Conservation (phyloP, 2,797 vertebrate genomes). For the Kryptolebias ocellatus region DNA sequence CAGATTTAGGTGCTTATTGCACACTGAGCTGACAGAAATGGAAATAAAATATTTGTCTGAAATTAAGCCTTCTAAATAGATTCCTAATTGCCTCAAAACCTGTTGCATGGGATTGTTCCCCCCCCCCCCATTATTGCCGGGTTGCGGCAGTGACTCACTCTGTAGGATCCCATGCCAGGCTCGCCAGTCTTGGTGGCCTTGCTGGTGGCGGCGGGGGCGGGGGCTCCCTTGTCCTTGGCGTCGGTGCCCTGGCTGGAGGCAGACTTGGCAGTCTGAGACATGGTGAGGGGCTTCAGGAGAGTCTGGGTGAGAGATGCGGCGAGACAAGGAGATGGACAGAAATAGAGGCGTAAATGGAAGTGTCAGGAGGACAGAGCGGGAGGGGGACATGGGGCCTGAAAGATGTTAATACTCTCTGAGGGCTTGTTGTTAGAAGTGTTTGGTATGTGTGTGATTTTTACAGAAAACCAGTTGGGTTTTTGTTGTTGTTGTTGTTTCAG, state of each 20-base stretch:
- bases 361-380: constrained; percentile 11
- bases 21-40: no score
- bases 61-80: no score
- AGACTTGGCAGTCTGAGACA: constrained; percentile 91
- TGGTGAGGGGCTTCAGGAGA: constrained; percentile 81
- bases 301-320: constrained; percentile 58
- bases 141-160: constrained; percentile 80
- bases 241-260: constrained; percentile 85
- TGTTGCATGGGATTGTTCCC: no score
- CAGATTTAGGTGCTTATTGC: no score
- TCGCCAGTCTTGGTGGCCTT: constrained; percentile 86
- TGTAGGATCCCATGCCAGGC: constrained; percentile 84
- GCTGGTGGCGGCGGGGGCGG: constrained; percentile 79
- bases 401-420: constrained; percentile 21
- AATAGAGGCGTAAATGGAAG: constrained; percentile 39
- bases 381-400: constrained; percentile 1
- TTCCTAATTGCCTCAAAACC: no score
- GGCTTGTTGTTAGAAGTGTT: constrained; percentile 14
- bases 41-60: no score
- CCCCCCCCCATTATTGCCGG: no score
- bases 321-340: constrained; percentile 30
- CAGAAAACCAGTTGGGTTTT: constrained; percentile 12
- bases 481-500: constrained; percentile 23
- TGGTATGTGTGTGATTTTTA: constrained; percentile 31
- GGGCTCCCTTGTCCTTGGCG: constrained; percentile 87